Conservation (phyloP, 2,797 vertebrate genomes). For the Rachycentron canadum region DNA sequence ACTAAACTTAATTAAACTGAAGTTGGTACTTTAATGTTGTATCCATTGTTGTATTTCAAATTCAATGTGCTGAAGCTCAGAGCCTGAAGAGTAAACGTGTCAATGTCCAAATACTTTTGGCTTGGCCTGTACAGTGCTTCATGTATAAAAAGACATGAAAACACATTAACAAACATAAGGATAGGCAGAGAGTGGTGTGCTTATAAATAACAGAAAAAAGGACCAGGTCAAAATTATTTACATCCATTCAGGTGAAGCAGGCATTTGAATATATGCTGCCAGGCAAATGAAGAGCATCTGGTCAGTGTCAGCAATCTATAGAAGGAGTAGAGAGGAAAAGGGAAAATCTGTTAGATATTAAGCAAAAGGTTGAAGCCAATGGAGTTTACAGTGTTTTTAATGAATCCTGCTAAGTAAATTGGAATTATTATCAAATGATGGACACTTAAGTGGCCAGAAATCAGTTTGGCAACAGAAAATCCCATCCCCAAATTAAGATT, state of each 20-base stretch:
- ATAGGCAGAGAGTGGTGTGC: constrained; percentile 45
- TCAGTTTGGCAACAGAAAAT: not conserved
- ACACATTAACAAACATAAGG: constrained; percentile 55
- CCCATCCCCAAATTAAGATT: not conserved
- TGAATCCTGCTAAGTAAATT: not conserved
- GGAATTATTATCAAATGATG: not conserved
- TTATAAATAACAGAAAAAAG: constrained; percentile 73
- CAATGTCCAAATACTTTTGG: not conserved
- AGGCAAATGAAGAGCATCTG: constrained; percentile 43
- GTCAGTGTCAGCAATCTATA: constrained; percentile 35
- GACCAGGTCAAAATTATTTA: constrained; percentile 64
- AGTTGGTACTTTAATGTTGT: not conserved
- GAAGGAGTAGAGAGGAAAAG: constrained; percentile 10
- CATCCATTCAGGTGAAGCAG: constrained; percentile 50
- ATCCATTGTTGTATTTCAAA: not conserved
- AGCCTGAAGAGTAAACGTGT: not conserved
- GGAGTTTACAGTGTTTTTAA: not conserved
- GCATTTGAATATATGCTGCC: constrained; percentile 41
- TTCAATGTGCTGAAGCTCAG: not conserved
- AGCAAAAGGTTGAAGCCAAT: not conserved
- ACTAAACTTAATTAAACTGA: not conserved
- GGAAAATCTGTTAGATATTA: constrained; percentile 6
- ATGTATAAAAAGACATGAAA: constrained; percentile 60
- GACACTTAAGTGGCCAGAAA: not conserved
- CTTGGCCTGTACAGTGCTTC: not conserved